These are phyloP conservation scores for Microtus ochrogaster DNA, from an alignment of 2,113 vertebrate species.

Conservation along the genomic window DNA sequence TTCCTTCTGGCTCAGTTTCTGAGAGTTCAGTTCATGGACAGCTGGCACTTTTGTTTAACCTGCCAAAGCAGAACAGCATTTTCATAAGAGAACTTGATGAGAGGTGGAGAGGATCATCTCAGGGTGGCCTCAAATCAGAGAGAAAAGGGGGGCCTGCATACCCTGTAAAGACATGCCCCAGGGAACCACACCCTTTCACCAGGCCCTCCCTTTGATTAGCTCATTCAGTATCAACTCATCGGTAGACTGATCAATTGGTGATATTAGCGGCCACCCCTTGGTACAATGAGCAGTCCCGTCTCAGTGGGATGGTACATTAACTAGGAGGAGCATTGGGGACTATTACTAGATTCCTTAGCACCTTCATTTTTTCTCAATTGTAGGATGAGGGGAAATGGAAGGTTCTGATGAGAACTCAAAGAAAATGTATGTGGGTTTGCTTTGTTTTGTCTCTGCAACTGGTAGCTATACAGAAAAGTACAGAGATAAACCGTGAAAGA, in stretches of 20 bases:
- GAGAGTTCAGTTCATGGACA: not conserved
- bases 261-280: not conserved
- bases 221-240: not conserved
- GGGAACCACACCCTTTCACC: no score
- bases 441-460: not conserved
- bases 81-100: not conserved
- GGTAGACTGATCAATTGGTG: not conserved
- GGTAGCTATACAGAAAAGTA: not conserved
- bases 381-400: not conserved
- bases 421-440: not conserved
- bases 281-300: not conserved
- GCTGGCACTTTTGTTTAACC: not conserved
- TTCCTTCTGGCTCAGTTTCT: not conserved
- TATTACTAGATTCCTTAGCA: not conserved
- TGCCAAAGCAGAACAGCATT: not conserved
- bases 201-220: not conserved
- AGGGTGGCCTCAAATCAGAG: not conserved
- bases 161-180: not conserved
- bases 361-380: not conserved
- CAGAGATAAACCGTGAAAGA: not conserved
- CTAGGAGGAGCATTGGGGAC: accelerated
- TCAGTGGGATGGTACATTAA: not conserved
- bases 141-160: not conserved
- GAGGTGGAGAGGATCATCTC: not conserved
- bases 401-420: not conserved